Evolutionary conservation across 2,888 invertebrate genomes (phyloP).

Genomic region (Belgica antarctica): DNA sequence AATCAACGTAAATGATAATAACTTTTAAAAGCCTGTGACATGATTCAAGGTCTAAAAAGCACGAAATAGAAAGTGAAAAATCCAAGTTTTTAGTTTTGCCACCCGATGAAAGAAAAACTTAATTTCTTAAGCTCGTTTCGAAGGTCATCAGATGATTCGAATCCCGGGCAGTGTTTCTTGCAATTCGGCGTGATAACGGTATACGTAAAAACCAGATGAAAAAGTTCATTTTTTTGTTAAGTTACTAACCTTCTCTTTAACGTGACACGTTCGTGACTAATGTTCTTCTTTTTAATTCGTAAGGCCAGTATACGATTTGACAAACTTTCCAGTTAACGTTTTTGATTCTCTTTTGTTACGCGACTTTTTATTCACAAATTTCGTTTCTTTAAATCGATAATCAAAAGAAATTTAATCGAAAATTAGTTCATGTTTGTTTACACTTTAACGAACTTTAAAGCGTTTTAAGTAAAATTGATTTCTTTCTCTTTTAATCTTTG

Average conservation of each 20-base stretch:
- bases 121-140: neutral
- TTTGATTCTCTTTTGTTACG: neutral
- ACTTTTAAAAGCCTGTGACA: too few relatives aligned
- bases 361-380: neutral
- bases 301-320: slow-evolving; percentile 29
- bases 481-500: neutral
- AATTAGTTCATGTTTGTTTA: slow-evolving; percentile 12
- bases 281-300: slow-evolving; percentile 2
- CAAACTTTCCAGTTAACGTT: slow-evolving; percentile 24
- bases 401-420: neutral
- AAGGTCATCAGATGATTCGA: neutral
- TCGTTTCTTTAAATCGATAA: neutral
- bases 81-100: neutral
- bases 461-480: neutral
- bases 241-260: neutral
- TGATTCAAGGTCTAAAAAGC: too few relatives aligned
- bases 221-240: neutral
- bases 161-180: neutral
- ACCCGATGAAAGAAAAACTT: too few relatives aligned
- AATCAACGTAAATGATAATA: neutral
- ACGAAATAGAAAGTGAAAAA: too few relatives aligned
- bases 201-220: slow-evolving; percentile 2
- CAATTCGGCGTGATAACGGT: neutral
- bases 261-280: neutral
- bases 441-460: neutral